Base-by-base conservation (phyloP, 2,888 invertebrate species). In the Lepas anatifera region DNA sequence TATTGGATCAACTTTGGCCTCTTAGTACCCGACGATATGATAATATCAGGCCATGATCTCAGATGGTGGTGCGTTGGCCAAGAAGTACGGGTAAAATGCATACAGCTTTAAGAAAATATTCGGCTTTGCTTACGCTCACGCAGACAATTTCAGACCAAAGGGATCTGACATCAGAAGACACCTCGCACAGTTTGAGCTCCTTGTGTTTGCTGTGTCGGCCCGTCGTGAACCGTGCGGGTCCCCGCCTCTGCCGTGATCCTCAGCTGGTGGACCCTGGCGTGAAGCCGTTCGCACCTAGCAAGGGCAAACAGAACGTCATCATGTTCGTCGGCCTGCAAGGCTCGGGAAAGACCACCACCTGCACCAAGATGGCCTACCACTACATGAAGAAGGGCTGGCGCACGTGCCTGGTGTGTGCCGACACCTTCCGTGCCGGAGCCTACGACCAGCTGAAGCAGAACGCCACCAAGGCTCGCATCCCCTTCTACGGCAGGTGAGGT, bases 321-420 rank as follows among this genome's bases (percentile, higher is more conserved):
- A 99, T 99, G 99, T 99, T 99, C 84, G 99, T 99, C 69, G 99
- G 99, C 77, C 86, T 99, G 18, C 99, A 99, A 72, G 99, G 99
- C 73, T 96, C 97, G 71, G 99, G 99, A 75, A 99, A 99, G 85
- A 99, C 99, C 0, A 99, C 99, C 35, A 97, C 98, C 1, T 99
- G 99, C 83, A 99, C 98, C 73, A 99, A 99, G 84, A 83, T 99
- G 78, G 99, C 99, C 27, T 99, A 99, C 82, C 92, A 97, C 81
- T 99, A 98, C 81, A 87, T 96, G 79, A 92, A 95, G 78, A 98
- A 98, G 81, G 97, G 97, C 77, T 99, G 99, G 99, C 99, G 99
- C 80, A 94, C 97, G 35, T 95, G 95, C 79, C 84, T 99, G 68
- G 97, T 99, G 43, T 99, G 99, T 82, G 99, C 99, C 8, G 99